These are phyloP conservation scores for Polypedilum pembai DNA, from an alignment of 1,140 invertebrate genomes.

Conservation along the genomic window DNA sequence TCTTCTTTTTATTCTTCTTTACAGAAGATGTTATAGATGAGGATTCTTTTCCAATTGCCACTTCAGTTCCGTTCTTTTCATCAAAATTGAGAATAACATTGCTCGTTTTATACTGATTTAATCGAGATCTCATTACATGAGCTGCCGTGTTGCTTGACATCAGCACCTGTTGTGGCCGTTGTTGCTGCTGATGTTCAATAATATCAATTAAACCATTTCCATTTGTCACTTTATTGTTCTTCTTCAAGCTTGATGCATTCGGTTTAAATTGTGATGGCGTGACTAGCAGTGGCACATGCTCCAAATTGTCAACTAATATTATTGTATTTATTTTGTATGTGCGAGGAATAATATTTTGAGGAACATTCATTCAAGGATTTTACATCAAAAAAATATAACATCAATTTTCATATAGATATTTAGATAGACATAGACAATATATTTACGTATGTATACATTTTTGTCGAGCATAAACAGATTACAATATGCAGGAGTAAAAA, in stretches of 20 bases:
- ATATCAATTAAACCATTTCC: constrained; percentile 18
- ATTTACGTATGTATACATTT: no score
- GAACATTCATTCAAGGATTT: not conserved
- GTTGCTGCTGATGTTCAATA: constrained; percentile 2
- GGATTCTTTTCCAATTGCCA: no score
- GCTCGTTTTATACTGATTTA: not conserved
- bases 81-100: constrained; percentile 18
- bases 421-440: no score
- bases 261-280: constrained; percentile 13
- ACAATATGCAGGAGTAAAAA: not conserved
- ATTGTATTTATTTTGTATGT: constrained; percentile 1
- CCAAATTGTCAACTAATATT: not conserved
- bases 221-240: constrained; percentile 14
- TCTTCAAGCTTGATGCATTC: constrained; percentile 2
- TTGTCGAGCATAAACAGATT: not conserved
- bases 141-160: not conserved
- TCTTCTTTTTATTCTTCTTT: not conserved
- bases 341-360: not conserved
- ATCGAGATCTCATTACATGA: constrained; percentile 2
- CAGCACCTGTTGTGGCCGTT: not conserved
- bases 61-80: not conserved
- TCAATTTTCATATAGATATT: not conserved
- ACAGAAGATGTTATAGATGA: no score
- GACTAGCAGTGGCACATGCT: constrained; percentile 23
- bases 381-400: constrained; percentile 20